These are phyloP conservation scores for Doris montereyensis DNA, from an alignment of 2,888 invertebrate genomes.

Conservation along the genomic window DNA sequence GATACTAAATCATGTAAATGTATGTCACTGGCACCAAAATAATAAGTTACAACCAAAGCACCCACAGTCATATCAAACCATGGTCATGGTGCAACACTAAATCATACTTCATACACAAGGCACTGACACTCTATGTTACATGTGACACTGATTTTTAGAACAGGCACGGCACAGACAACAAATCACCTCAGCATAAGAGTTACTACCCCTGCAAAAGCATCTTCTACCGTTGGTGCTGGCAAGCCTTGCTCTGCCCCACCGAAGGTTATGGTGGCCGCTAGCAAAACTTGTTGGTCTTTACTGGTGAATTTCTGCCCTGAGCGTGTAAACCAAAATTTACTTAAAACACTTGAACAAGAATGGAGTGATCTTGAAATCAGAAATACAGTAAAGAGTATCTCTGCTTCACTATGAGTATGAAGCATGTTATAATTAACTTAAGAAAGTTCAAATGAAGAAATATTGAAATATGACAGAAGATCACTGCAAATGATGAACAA, in stretches of 20 bases:
- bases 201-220: conserved; percentile 66
- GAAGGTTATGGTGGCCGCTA: conserved; percentile 58
- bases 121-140: neutral
- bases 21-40: too few species aligned
- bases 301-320: conserved; percentile 63
- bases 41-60: neutral
- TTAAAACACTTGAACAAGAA: neutral
- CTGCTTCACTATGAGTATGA: too few species aligned
- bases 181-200: conserved; percentile 64
- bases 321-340: neutral
- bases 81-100: neutral
- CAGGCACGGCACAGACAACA: neutral
- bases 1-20: too few species aligned
- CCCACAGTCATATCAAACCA: neutral
- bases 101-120: neutral
- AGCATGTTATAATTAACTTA: too few species aligned
- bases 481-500: too few species aligned
- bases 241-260: conserved; percentile 47
- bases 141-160: neutral
- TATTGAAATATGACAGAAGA: too few species aligned
- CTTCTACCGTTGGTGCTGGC: conserved; percentile 51
- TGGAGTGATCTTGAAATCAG: too few species aligned
- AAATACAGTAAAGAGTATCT: too few species aligned
- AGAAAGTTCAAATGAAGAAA: too few species aligned
- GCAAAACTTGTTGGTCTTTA: conserved; percentile 55